A percentile compares a stretch with the other conserved stretches of the same genome.
phyloP scores from a whole-genome alignment of 2,888 invertebrate genomes.

The Leptinotarsa haldemani region DNA sequence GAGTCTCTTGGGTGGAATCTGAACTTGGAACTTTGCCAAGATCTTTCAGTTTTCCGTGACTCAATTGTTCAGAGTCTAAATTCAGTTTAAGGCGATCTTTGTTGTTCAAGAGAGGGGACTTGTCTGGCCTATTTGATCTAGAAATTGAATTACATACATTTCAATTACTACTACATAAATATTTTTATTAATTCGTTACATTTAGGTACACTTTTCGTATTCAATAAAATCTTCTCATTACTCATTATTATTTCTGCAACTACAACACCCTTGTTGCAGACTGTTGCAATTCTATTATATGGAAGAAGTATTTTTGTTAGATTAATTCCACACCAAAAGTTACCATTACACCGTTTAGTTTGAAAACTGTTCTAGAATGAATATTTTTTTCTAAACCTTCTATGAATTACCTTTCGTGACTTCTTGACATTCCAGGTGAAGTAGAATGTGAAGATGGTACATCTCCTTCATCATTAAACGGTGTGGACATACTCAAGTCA shows the following conservation, averaged over 20 bases:
- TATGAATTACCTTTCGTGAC: constrained; percentile 51
- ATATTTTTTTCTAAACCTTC: no score
- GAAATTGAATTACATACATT: not conserved
- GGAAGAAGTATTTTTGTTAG: no score
- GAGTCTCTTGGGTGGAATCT: constrained; percentile 67
- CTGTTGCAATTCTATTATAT: no score
- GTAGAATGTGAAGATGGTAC: constrained; percentile 43
- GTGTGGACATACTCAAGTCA: constrained; percentile 78
- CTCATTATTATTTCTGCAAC: no score
- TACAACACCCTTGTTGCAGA: no score
- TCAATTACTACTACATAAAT: no score
- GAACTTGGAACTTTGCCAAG: constrained; percentile 70
- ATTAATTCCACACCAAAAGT: no score
- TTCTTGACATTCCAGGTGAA: constrained; percentile 51
- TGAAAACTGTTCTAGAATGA: not conserved
- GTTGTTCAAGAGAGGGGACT: constrained; percentile 61
- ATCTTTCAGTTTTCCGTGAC: constrained; percentile 68
- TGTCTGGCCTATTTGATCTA: constrained; percentile 51
- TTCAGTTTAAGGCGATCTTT: constrained; percentile 72
- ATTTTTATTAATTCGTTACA: no score
- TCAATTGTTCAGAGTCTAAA: constrained; percentile 67
- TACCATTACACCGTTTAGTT: not conserved
- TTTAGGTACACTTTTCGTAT: no score
- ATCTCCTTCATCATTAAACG: constrained; percentile 61
- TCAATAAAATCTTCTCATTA: no score